Base-by-base conservation (phyloP, 2,113 vertebrate species). In the Dolichallabes microphthalmus region DNA sequence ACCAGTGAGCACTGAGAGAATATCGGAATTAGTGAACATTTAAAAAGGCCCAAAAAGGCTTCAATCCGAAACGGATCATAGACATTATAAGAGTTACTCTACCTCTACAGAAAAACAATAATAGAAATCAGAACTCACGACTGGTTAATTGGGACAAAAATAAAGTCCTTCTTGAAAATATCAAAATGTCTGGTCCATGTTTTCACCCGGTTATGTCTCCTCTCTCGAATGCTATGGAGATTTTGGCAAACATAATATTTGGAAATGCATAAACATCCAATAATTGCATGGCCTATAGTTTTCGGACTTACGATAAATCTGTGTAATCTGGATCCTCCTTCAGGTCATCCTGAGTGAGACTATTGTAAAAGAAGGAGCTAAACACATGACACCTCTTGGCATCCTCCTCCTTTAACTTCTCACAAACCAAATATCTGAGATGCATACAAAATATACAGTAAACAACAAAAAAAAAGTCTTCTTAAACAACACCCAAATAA, bases 101-200 rank as follows among this genome's bases (percentile, higher is more conserved):
- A 45, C 7, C 6, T 61, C 27, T 35, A 75, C 52, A 14, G 45
- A 55, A 3, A 5, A 27, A 57, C 25, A 39, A 57, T 50, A 68
- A 50, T 14, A 25, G 14, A 60, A 45, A 55, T 1, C 6, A 12
- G 30, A 64, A 96, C 96, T 95, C 90, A 97, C 96, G 93, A 95
- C 95, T 97, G 95, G 90, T 97, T 97, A 86, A 97, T 95, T 19
- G 96, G 96, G 90, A 97, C 95, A 93, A 97, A 97, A 93, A 97
- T 95, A 91, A 97, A 97, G 91, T 97, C 96, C 87, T 97, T 97
- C 84, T 96, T 94, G 93, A 97, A 97, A 85, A 97, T 95, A 90
- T 97, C 96, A 83, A 97, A 95, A 27, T 96, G 95, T 4, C 96
- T 92, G 3, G 96, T 97, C 96, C 96, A 97, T 0, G 96, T 97